Percentiles rank a stretch among this genome's conserved stretches.
Evolutionary conservation across 2,888 invertebrate species (phyloP).

Genomic region (Plebejus argus): DNA sequence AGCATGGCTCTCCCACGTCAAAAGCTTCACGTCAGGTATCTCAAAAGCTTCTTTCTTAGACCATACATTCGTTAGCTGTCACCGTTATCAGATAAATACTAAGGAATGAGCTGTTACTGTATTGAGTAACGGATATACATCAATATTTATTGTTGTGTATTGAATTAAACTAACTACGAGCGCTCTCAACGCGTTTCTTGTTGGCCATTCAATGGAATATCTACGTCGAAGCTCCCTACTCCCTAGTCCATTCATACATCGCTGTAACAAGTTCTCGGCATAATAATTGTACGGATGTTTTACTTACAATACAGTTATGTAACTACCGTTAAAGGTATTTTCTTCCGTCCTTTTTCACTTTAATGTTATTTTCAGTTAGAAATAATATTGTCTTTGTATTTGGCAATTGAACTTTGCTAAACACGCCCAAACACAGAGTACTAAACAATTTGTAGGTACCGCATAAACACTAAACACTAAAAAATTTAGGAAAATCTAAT

Average conservation of each 20-base stretch:
- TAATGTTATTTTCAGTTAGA: neutral
- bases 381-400: neutral
- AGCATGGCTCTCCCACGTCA: too few relatives aligned
- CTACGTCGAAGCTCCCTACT: slow-evolving; percentile 14
- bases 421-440: too few relatives aligned
- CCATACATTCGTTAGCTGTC: slow-evolving; percentile 47
- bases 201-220: slow-evolving; percentile 7
- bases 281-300: neutral
- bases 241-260: slow-evolving; percentile 6
- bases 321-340: slow-evolving; percentile 13
- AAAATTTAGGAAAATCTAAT: neutral
- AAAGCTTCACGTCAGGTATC: too few relatives aligned
- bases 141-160: slow-evolving; percentile 23
- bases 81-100: slow-evolving; percentile 51
- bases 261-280: slow-evolving; percentile 12
- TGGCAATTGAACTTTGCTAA: neutral
- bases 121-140: slow-evolving; percentile 36
- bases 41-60: slow-evolving; percentile 38
- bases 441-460: too few relatives aligned
- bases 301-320: slow-evolving; percentile 5
- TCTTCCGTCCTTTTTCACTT: neutral
- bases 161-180: slow-evolving; percentile 5
- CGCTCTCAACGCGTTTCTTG: slow-evolving; percentile 1
- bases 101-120: slow-evolving; percentile 50
- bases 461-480: neutral